phyloP scores from a whole-genome alignment of 2,113 vertebrate genomes.

The Anarrhichthys ocellatus region DNA sequence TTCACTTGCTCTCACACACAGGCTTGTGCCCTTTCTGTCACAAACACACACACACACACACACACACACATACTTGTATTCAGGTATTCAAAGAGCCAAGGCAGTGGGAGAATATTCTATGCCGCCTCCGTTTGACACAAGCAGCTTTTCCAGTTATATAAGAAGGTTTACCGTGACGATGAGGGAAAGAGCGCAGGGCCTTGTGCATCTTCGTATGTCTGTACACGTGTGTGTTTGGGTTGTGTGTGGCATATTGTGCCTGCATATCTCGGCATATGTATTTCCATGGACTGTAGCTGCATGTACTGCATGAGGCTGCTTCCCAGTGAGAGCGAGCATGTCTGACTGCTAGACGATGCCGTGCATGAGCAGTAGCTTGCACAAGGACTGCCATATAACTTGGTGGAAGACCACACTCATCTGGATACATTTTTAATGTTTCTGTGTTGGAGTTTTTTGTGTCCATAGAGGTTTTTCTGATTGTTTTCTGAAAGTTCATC shows the following conservation, averaged over 20 bases:
- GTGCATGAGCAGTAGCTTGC: neutral
- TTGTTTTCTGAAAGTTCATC: conserved; percentile 16
- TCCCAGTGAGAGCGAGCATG: conserved; percentile 19
- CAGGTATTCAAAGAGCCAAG: conserved; percentile 56
- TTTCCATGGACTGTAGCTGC: conserved; percentile 14
- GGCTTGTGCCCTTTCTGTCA: conserved; percentile 16
- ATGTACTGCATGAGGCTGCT: neutral
- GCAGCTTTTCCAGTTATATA: conserved; percentile 73
- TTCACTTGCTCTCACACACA: conserved; percentile 6
- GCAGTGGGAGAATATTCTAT: conserved; percentile 52
- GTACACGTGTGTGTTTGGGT: conserved; percentile 14
- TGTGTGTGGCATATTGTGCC: conserved; percentile 2
- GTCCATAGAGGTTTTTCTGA: conserved; percentile 5
- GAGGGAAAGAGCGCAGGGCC: conserved; percentile 40
- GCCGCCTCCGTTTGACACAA: conserved; percentile 62
- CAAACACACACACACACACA: conserved; percentile 26
- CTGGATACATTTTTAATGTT: conserved; percentile 4
- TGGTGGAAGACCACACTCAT: neutral
- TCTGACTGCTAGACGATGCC: conserved; percentile 21
- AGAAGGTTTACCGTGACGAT: conserved; percentile 64
- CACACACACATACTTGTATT: conserved; percentile 19
- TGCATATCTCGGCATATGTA: conserved; percentile 31
- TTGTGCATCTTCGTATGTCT: conserved; percentile 32
- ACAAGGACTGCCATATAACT: conserved; percentile 17
- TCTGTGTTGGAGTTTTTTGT: neutral